Base-by-base conservation (phyloP, 2,113 vertebrate species). In the Pluvianellus socialis region DNA sequence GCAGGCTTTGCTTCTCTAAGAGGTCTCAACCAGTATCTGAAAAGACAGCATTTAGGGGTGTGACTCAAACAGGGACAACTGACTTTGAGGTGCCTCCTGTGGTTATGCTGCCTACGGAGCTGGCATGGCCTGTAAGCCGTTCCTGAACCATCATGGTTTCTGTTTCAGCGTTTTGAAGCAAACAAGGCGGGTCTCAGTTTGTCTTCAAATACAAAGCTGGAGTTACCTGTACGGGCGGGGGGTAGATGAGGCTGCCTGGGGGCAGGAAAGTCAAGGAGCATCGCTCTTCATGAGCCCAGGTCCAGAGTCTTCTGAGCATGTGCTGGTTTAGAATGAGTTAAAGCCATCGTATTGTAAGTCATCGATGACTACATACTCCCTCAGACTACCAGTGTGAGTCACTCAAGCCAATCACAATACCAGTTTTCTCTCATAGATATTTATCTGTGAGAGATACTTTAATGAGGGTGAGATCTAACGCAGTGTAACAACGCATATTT, bases 1-100 rank as follows among this genome's bases (percentile, higher is more conserved):
- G 62, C 94, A 94, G 84, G 94, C 80, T 94, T 89, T 92, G 62
- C 66, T 73, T 92, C 92, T 93, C 40, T 67, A 40, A 73, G 83
- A 96, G 91, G 53, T 89, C 83, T 96, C 73, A 85, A 12, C 40
- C 33, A 66, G 45, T 75, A 71, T 56, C 65, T 86, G 83, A 77
- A 73, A 63, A 92, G 72, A 71, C 47, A 15, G 59, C 33, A 23
- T 91, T 58, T 47, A 62, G 77, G 61, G 80, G 66, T 93, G 92
- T 96, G 93, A 92, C 84, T 96, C 87, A 55, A 91, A 44, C 47
- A 65, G 89, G 70, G 81, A 93, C 70, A 76, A 30, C 80, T 88
- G 55, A 49, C 81, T 87, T 79, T 40, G 49, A 85, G 70, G 56
- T 93, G 53, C 87, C 66, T 88, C 35, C 17, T 63, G 45, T 0